These are phyloP conservation scores for Phrixothrix hirtus DNA, from an alignment of 2,888 invertebrate genomes.

Conservation along the genomic window DNA sequence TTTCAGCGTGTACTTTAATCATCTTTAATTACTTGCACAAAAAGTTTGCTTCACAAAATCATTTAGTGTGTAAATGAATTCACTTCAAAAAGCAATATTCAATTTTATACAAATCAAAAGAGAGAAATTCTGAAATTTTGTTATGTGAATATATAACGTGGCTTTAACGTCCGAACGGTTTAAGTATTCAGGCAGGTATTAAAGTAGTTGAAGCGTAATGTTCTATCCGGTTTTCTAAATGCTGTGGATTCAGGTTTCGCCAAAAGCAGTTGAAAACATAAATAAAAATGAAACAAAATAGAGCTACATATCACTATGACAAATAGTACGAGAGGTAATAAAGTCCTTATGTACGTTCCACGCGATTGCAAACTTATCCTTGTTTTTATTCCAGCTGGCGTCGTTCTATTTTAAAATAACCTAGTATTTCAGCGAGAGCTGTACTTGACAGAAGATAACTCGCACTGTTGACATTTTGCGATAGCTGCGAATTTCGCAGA, in stretches of 20 bases:
- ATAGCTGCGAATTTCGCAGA: slow-evolving; percentile 27
- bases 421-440: slow-evolving; percentile 21
- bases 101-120: too few relatives aligned
- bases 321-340: slow-evolving; percentile 14
- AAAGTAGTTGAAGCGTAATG: slow-evolving; percentile 7
- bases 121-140: too few relatives aligned
- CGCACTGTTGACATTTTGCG: slow-evolving; percentile 26
- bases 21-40: neutral
- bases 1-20: neutral
- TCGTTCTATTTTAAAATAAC: slow-evolving; percentile 19
- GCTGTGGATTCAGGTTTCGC: slow-evolving; percentile 1
- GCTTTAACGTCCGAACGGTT: slow-evolving; percentile 16
- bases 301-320: slow-evolving; percentile 17
- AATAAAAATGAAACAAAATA: slow-evolving; percentile 12
- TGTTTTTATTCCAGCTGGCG: slow-evolving; percentile 17
- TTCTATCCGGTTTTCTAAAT: slow-evolving; percentile 14
- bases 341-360: slow-evolving; percentile 15
- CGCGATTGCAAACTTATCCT: slow-evolving; percentile 17
- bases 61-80: too few relatives aligned
- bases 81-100: too few relatives aligned
- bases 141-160: slow-evolving; percentile 1
- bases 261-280: neutral
- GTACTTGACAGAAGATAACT: slow-evolving; percentile 28
- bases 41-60: slow-evolving; percentile 7
- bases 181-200: slow-evolving; percentile 6